These are phyloP conservation scores for Cnemophilus loriae DNA, from an alignment of 2,113 vertebrate genomes.

Conservation along the genomic window DNA sequence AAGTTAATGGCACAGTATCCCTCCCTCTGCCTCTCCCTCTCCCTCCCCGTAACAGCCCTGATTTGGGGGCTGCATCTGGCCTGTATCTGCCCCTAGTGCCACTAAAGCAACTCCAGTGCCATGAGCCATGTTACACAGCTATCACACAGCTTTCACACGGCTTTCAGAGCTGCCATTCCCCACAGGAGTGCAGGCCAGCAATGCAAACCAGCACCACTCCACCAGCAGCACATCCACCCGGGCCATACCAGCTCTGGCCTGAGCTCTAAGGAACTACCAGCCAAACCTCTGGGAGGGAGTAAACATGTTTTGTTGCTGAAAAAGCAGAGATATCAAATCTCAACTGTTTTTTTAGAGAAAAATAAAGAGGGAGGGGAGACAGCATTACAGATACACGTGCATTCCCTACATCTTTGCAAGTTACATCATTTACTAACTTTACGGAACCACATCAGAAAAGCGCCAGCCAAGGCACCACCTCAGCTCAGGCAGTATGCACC, in stretches of 20 bases:
- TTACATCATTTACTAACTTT: background rate
- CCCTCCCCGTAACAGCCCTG: accelerated
- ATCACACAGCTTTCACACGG: background rate
- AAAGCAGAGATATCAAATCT: background rate
- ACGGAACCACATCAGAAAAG: conserved; percentile 9
- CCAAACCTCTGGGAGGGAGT: background rate
- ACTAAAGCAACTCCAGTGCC: background rate
- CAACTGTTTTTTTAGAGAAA: background rate
- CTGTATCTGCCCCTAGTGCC: background rate
- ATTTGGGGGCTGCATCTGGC: background rate
- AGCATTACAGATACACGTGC: background rate
- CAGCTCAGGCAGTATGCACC: background rate
- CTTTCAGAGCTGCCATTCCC: background rate
- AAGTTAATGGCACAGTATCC: background rate
- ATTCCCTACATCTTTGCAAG: background rate
- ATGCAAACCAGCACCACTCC: background rate
- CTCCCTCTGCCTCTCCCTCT: background rate
- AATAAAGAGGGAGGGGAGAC: background rate
- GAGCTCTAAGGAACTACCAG: background rate
- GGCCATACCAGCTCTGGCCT: background rate
- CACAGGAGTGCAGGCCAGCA: background rate
- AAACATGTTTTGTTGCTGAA: background rate
- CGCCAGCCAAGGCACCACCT: background rate
- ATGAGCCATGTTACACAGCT: background rate
- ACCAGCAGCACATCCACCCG: background rate